Evolutionary conservation across 2,113 vertebrate species (phyloP).

Genomic region (Ophiodon elongatus): DNA sequence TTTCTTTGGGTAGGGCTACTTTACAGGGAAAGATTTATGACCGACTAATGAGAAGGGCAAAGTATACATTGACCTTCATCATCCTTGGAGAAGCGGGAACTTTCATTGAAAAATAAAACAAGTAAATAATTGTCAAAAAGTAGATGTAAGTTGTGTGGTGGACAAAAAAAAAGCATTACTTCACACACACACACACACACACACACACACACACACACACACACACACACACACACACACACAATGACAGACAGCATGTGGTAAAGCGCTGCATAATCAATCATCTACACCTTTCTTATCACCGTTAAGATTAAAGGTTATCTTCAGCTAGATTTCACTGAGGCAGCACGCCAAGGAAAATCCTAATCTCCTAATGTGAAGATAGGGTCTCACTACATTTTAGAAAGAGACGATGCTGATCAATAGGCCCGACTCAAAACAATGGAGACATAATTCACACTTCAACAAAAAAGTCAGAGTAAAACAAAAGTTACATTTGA

Average conservation of each 20-base stretch:
- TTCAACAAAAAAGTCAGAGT: background rate
- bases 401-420: background rate
- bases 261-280: slow-evolving; percentile 12
- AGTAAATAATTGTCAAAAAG: background rate
- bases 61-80: background rate
- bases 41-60: background rate
- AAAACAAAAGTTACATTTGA: background rate
- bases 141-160: background rate
- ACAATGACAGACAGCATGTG: background rate
- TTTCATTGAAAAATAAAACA: background rate
- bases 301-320: background rate
- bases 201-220: too few relatives aligned
- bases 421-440: background rate
- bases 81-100: background rate
- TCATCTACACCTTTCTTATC: slow-evolving; percentile 37
- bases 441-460: background rate
- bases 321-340: slow-evolving; percentile 19
- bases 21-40: background rate
- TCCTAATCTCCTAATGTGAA: background rate
- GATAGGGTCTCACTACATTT: background rate
- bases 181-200: background rate
- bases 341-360: background rate
- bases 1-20: background rate
- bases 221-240: too few relatives aligned
- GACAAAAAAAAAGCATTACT: background rate